These are phyloP conservation scores for Melipona beecheii DNA, from an alignment of 2,888 invertebrate species.

Conservation along the genomic window DNA sequence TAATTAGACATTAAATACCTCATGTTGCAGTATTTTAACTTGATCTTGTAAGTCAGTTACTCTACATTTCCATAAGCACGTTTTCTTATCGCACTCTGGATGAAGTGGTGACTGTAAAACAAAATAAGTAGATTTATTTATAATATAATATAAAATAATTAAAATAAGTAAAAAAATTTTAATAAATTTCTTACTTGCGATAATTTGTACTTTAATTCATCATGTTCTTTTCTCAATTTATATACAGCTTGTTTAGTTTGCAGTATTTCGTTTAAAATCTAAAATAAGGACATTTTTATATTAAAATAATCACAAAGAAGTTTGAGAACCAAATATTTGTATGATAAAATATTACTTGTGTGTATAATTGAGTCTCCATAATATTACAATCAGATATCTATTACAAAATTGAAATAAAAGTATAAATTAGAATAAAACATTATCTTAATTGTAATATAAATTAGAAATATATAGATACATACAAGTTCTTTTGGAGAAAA, in stretches of 20 bases:
- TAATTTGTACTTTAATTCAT: constrained; percentile 68
- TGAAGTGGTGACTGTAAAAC: constrained; percentile 61
- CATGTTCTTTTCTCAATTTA: constrained; percentile 70
- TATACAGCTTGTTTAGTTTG: constrained; percentile 71
- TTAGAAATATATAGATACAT: constrained; percentile 5
- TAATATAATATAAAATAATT: not conserved
- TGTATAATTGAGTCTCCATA: constrained; percentile 21
- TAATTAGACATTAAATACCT: constrained; percentile 64
- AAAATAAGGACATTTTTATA: constrained; percentile 16
- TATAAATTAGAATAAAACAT: too few species aligned
- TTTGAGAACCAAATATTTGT: not conserved
- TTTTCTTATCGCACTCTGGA: constrained; percentile 60
- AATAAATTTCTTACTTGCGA: constrained; percentile 59
- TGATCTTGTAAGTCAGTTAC: constrained; percentile 71
- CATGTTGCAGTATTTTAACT: constrained; percentile 71
- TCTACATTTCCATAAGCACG: constrained; percentile 65
- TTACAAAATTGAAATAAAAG: not conserved
- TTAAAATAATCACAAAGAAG: not conserved
- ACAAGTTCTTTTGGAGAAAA: constrained; percentile 70
- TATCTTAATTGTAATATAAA: constrained; percentile 15
- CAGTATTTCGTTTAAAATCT: constrained; percentile 64
- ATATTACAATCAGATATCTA: constrained; percentile 26
- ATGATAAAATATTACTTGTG: constrained; percentile 27
- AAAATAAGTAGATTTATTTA: not conserved
- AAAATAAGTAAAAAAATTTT: constrained; percentile 18